phyloP scores from a whole-genome alignment of 35 echinoderm and acorn worm genomes.

The Heliocidaris tuberculata region DNA sequence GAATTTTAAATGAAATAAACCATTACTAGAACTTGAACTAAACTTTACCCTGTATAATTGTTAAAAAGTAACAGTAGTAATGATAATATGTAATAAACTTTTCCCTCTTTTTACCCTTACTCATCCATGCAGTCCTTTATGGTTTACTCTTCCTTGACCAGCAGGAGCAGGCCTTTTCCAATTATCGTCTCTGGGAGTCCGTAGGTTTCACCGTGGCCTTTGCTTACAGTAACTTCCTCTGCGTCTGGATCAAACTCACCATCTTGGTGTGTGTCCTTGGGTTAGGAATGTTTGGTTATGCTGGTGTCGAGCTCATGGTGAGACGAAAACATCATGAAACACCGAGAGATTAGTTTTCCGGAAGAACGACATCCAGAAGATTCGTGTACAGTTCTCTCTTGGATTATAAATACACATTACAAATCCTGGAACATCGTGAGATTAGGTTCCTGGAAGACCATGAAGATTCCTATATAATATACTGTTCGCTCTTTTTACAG shows the following conservation, averaged over 20 bases:
- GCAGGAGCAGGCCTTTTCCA: slow-evolving; percentile 85
- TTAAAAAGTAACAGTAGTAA: no score
- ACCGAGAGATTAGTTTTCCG: background rate
- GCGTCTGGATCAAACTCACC: slow-evolving; percentile 86
- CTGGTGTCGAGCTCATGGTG: slow-evolving; percentile 48
- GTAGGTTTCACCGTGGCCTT: slow-evolving; percentile 81
- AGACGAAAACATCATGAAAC: background rate
- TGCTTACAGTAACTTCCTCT: slow-evolving; percentile 94
- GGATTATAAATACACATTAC: background rate
- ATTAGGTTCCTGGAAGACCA: background rate
- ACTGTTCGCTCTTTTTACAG: no score
- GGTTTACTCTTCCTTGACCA: slow-evolving; percentile 60
- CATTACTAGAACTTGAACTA: no score
- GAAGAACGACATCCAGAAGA: background rate
- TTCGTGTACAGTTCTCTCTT: background rate
- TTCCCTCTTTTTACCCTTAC: background rate
- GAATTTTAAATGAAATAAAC: no score
- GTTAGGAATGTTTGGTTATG: slow-evolving; percentile 62
- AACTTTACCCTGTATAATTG: no score
- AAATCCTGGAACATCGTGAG: background rate
- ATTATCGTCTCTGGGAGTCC: slow-evolving; percentile 94
- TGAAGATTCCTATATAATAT: no score
- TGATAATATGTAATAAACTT: background rate
- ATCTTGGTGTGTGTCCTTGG: slow-evolving; percentile 65
- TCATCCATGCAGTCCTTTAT: slow-evolving; percentile 53